phyloP scores from a whole-genome alignment of 2,888 invertebrate species.

The Amiota communis region DNA sequence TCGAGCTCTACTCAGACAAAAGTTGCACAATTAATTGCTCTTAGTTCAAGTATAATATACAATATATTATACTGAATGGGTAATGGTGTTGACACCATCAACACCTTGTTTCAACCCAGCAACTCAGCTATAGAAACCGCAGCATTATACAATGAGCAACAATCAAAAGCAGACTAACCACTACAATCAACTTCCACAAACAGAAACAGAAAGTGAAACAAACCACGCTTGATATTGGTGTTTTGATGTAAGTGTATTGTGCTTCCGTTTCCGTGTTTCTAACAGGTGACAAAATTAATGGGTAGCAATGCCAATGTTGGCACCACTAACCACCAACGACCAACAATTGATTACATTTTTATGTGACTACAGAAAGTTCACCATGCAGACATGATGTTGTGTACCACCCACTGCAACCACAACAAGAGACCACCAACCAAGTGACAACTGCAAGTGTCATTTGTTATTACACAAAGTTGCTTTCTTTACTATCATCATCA shows the following conservation, averaged over 20 bases:
- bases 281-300: too few species aligned
- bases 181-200: slow-evolving; percentile 27
- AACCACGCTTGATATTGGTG: background rate
- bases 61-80: too few species aligned
- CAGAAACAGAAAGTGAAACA: slow-evolving; percentile 27
- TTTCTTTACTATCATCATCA: background rate
- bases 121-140: background rate
- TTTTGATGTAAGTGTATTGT: background rate
- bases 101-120: background rate
- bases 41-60: too few species aligned
- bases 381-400: too few species aligned
- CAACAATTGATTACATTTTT: slow-evolving; percentile 62
- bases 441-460: slow-evolving; percentile 45
- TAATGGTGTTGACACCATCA: background rate
- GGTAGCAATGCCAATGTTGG: slow-evolving; percentile 4
- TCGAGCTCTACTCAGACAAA: too few species aligned
- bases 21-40: too few species aligned
- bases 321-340: slow-evolving; percentile 47
- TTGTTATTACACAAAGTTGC: slow-evolving; percentile 47
- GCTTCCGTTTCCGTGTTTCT: slow-evolving; percentile 53
- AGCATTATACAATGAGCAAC: slow-evolving; percentile 40
- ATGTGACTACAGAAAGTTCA: slow-evolving; percentile 21
- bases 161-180: slow-evolving; percentile 41
- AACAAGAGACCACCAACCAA: slow-evolving; percentile 13
- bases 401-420: background rate